Evolutionary conservation across 2,888 invertebrate genomes (phyloP).

Genomic region (Sesia bembeciformis): DNA sequence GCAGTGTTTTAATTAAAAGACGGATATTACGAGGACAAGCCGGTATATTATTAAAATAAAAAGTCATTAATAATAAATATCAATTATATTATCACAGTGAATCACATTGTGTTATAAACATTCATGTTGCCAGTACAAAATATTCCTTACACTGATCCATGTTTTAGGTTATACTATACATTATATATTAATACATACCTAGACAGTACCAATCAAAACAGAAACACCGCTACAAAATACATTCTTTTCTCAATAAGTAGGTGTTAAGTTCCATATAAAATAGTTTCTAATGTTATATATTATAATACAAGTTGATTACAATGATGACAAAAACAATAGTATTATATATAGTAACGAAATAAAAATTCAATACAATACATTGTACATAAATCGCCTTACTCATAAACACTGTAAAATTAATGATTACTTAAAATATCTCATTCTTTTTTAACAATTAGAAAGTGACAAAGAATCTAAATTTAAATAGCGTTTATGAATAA

Average conservation of each 20-base stretch:
- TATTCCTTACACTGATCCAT: conserved; percentile 50
- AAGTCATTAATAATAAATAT: conserved; percentile 56
- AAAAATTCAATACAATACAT: no score
- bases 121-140: conserved; percentile 72
- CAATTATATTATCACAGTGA: conserved; percentile 74
- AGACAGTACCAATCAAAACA: conserved; percentile 14
- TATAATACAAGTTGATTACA: neutral
- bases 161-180: conserved; percentile 17
- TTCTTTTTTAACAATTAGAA: no score
- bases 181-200: conserved; percentile 32
- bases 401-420: no score
- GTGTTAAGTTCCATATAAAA: no score
- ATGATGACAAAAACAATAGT: neutral
- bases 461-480: no score
- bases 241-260: conserved; percentile 17
- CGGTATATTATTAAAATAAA: conserved; percentile 32
- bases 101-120: conserved; percentile 74
- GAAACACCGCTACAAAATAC: conserved; percentile 49
- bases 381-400: no score
- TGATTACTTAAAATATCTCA: no score
- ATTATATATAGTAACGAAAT: no score
- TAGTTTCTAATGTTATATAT: neutral
- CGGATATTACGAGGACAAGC: no score
- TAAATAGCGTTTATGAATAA: no score
- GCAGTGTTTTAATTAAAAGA: no score